Evolutionary conservation across 2,888 invertebrate genomes (phyloP), one percentile per base, ranked within the genome.

Genomic region (Agriotes lineatus): DNA sequence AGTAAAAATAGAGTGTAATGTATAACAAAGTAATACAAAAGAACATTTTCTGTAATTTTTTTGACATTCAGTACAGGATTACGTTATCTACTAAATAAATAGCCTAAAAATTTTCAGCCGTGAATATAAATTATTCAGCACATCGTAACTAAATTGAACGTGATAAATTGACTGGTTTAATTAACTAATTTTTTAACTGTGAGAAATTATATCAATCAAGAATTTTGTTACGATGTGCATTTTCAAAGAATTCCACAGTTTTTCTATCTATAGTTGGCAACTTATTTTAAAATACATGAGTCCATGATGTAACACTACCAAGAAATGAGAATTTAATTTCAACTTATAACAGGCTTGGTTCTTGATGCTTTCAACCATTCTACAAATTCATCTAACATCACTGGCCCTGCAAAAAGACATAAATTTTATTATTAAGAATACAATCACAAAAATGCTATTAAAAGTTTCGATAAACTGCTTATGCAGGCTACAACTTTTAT

Each of bases 341-440:
- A 86, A 87, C 88, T 88, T 79, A 84, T 82, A 80, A 84, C 83
- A 74, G 84, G 75, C 79, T 88, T 82, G 82, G 87, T 85, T 86
- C 90, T 78, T 82, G 86, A 77, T 84, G 88, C 84, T 83, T 89
- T 89, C 75, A 92, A 84, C 94, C 95, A 96, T 82, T 96, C 96
- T 69, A 96, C 96, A 85, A 96, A 97, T 85, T 97, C 97, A 83
- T 97, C 97, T 82, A 97, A 87, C 92, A 97, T 93, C 70, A 96
- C 96, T 71, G 97, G 97, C 97, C 96, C 96, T 96, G 85, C 9
- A 85, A 83, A 73, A 18, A 9, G 5, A 7, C n/a, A n/a, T n/a
- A n/a, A n/a, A n/a, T n/a, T n/a, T n/a, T n/a, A n/a, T n/a, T n/a
- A n/a, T n/a, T n/a, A n/a, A n/a, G n/a, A n/a, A n/a, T n/a, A n/a